Percentiles rank a stretch among this genome's conserved stretches.
Evolutionary conservation across 2,113 vertebrate species (phyloP).

Genomic region (Progne subis): DNA sequence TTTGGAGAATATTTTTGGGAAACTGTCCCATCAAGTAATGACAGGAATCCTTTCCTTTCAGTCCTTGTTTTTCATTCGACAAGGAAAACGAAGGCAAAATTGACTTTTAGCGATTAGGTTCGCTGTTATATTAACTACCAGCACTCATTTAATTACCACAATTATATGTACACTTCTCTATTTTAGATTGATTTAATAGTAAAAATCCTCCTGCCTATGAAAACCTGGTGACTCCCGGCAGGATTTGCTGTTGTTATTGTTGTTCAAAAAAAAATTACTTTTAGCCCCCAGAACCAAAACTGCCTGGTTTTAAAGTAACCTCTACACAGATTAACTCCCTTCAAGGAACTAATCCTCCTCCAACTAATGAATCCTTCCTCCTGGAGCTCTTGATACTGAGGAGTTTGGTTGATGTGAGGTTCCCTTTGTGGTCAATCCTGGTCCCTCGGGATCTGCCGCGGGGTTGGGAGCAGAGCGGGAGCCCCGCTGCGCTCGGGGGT

Average conservation of each 20-base stretch:
- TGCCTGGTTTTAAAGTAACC: background rate
- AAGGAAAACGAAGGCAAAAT: background rate
- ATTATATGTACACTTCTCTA: accelerated
- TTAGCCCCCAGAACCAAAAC: background rate
- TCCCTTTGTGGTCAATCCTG: background rate
- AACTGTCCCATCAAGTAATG: accelerated
- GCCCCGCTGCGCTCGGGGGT: no score
- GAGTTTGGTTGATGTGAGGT: background rate
- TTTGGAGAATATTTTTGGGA: background rate
- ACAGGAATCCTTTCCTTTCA: background rate
- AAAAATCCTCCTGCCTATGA: background rate
- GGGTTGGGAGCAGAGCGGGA: background rate
- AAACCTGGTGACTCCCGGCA: background rate
- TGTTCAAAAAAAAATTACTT: background rate
- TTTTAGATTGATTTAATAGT: background rate
- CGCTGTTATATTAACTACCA: background rate
- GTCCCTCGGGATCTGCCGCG: no score
- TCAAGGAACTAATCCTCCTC: slow-evolving; percentile 50
- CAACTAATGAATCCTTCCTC: slow-evolving; percentile 48
- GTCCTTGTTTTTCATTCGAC: background rate
- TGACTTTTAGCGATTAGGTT: background rate
- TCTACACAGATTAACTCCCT: slow-evolving; percentile 31
- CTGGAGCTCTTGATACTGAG: background rate
- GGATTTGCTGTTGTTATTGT: background rate
- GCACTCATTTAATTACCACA: background rate